Conservation (phyloP, 2,113 vertebrate genomes). For the Gadus macrocephalus region DNA sequence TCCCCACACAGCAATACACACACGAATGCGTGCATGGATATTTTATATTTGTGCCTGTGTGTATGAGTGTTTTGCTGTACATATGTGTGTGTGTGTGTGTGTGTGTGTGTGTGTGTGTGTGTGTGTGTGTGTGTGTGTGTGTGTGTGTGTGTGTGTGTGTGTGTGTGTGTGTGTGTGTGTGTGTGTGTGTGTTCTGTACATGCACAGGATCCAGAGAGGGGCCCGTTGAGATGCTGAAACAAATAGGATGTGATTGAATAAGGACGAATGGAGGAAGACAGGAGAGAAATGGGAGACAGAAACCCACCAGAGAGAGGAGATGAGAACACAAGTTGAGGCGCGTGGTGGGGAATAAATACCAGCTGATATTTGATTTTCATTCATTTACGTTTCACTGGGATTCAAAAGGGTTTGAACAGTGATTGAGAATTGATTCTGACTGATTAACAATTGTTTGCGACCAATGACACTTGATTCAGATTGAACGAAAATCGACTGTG, state of each 20-base stretch:
- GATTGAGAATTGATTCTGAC: too few species aligned
- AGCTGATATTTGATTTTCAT: not conserved
- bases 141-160: slow-evolving; percentile 20
- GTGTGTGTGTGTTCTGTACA: slow-evolving; percentile 9
- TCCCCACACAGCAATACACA: too few species aligned
- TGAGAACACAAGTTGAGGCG: slow-evolving; percentile 2
- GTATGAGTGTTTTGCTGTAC: not conserved
- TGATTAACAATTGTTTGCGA: too few species aligned
- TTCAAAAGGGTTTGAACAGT: too few species aligned
- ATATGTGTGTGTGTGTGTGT: too few species aligned
- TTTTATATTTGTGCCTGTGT: too few species aligned
- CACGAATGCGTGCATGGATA: too few species aligned
- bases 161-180: slow-evolving; percentile 1
- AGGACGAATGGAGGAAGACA: slow-evolving; percentile 41
- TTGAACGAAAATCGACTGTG: too few species aligned
- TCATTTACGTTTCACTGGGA: too few species aligned
- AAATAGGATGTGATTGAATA: slow-evolving; percentile 63
- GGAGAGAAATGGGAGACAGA: slow-evolving; percentile 13
- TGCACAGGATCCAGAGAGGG: not conserved
- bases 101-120: too few species aligned
- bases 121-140: slow-evolving; percentile 11
- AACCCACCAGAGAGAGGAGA: slow-evolving; percentile 15
- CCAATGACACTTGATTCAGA: too few species aligned
- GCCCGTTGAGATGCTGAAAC: slow-evolving; percentile 30
- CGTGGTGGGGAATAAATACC: not conserved